Percentiles rank a stretch among this genome's conserved stretches.
These are phyloP conservation scores for Mormyrops boulengeri DNA, from an alignment of 2,797 vertebrate genomes.

Conservation along the genomic window DNA sequence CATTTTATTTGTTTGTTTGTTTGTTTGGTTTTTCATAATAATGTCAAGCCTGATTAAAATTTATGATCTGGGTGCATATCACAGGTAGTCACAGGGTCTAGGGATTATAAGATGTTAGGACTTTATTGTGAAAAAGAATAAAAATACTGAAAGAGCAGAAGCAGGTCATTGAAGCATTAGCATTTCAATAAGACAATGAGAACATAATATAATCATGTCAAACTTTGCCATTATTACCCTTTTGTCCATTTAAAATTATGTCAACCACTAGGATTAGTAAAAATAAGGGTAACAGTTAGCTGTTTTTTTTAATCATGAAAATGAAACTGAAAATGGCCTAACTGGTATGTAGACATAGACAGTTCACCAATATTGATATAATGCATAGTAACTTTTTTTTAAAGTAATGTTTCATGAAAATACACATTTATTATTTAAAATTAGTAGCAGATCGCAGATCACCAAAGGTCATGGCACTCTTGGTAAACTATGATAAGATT, in stretches of 20 bases:
- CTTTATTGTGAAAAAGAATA: neutral
- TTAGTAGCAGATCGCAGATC: neutral
- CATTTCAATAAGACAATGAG: neutral
- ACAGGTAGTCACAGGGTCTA: neutral
- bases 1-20: neutral
- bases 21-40: neutral
- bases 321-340: neutral
- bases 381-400: neutral
- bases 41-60: neutral
- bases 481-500: neutral
- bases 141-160: neutral
- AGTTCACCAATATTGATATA: neutral
- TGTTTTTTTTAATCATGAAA: neutral
- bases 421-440: neutral
- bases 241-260: neutral
- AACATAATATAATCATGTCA: neutral
- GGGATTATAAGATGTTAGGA: neutral
- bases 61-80: neutral
- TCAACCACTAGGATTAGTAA: neutral
- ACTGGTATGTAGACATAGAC: neutral
- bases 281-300: neutral
- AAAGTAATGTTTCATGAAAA: neutral
- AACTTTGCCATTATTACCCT: neutral
- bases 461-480: neutral
- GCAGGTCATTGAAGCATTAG: neutral